phyloP scores from a whole-genome alignment of 1,140 invertebrate genomes.

The Colletes latitarsis region DNA sequence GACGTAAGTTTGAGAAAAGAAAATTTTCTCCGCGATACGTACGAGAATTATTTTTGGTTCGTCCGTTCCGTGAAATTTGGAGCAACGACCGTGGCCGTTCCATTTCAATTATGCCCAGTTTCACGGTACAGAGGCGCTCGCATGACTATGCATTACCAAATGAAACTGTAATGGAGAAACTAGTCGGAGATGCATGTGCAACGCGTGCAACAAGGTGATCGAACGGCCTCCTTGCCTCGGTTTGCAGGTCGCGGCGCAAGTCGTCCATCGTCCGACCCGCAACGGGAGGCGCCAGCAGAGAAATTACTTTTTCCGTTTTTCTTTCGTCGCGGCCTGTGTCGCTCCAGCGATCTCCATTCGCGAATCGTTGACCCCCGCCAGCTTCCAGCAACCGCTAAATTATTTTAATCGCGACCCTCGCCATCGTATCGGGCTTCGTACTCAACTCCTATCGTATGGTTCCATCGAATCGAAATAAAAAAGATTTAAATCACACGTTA shows the following conservation, averaged over 20 bases:
- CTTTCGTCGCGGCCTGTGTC: slow-evolving; percentile 49
- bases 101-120: slow-evolving; percentile 29
- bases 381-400: too few species aligned
- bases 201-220: slow-evolving; percentile 51
- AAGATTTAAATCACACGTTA: too few species aligned
- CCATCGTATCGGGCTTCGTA: too few species aligned
- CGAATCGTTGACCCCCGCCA: not conserved
- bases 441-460: too few species aligned
- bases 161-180: slow-evolving; percentile 44
- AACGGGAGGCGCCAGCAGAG: slow-evolving; percentile 59
- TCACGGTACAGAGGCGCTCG: not conserved
- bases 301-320: slow-evolving; percentile 74
- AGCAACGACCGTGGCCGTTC: slow-evolving; percentile 29
- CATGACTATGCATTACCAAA: slow-evolving; percentile 11
- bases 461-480: too few species aligned
- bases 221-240: slow-evolving; percentile 63
- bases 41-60: not conserved
- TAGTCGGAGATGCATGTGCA: slow-evolving; percentile 21
- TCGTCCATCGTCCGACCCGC: slow-evolving; percentile 52
- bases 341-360: not conserved
- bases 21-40: too few species aligned
- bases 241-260: slow-evolving; percentile 60
- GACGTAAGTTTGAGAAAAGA: too few species aligned
- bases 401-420: too few species aligned
- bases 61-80: slow-evolving; percentile 14